These are phyloP conservation scores for Resseliella maxima DNA, from an alignment of 2,888 invertebrate genomes.

Conservation along the genomic window DNA sequence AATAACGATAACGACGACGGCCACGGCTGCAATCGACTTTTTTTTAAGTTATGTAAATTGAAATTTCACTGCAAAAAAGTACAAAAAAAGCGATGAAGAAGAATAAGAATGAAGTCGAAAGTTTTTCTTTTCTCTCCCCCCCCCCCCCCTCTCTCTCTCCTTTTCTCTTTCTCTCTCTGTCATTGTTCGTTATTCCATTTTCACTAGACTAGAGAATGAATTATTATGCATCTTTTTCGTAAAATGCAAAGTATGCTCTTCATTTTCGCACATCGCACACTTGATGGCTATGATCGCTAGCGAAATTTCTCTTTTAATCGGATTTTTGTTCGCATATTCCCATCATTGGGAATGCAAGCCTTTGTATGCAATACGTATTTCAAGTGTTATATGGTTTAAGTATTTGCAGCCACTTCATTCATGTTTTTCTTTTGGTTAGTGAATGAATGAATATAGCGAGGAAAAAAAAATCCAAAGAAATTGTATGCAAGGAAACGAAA, in stretches of 20 bases:
- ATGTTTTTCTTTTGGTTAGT: background rate
- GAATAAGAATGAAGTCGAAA: background rate
- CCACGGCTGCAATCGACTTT: conserved; percentile 26
- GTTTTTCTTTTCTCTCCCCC: background rate
- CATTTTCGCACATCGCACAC: background rate
- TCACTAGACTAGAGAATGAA: background rate
- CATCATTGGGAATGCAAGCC: conserved; percentile 4
- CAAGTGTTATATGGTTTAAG: conserved; percentile 37
- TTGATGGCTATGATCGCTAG: background rate
- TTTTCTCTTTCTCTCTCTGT: background rate
- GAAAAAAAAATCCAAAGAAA: no score
- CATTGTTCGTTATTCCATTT: conserved; percentile 24
- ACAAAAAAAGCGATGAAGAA: background rate
- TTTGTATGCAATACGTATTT: conserved; percentile 15
- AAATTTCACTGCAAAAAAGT: background rate
- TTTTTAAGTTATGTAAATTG: conserved; percentile 47
- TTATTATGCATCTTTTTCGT: conserved; percentile 7
- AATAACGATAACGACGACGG: conserved; percentile 18
- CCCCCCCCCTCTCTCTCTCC: no score
- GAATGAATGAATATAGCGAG: no score
- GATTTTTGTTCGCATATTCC: conserved; percentile 24
- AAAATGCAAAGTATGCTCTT: conserved; percentile 5
- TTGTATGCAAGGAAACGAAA: background rate
- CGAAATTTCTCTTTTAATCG: conserved; percentile 20
- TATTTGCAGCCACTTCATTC: conserved; percentile 41